phyloP scores from a whole-genome alignment of 2,888 invertebrate genomes.

The Therioaphis trifolii region DNA sequence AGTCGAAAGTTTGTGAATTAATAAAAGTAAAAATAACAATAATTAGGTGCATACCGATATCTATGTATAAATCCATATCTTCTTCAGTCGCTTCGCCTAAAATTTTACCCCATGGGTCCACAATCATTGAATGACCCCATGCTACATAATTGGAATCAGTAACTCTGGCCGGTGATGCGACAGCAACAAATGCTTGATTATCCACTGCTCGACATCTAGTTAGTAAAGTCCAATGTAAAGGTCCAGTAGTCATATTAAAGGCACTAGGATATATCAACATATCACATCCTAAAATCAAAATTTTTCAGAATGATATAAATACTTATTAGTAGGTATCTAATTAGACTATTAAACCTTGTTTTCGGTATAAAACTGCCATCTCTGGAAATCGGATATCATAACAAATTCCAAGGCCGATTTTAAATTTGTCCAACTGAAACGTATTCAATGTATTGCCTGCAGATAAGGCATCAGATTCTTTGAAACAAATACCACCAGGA shows the following conservation, averaged over 20 bases:
- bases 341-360: constrained; percentile 65
- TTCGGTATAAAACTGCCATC: constrained; percentile 75
- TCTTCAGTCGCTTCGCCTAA: constrained; percentile 77
- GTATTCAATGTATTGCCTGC: constrained; percentile 81
- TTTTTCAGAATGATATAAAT: not conserved
- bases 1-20: not conserved
- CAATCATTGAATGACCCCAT: constrained; percentile 87
- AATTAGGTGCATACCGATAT: constrained; percentile 85
- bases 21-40: constrained; percentile 37
- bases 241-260: constrained; percentile 96
- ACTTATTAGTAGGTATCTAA: not conserved
- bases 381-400: constrained; percentile 94
- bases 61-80: constrained; percentile 79
- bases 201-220: constrained; percentile 85
- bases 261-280: constrained; percentile 92
- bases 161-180: constrained; percentile 86
- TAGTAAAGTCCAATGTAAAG: constrained; percentile 90
- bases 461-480: constrained; percentile 86
- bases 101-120: constrained; percentile 87
- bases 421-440: constrained; percentile 78
- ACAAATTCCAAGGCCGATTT: constrained; percentile 92
- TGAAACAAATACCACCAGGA: constrained; percentile 90
- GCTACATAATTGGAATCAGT: constrained; percentile 80
- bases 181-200: constrained; percentile 88
- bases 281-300: constrained; percentile 76